Evolutionary conservation across 2,888 invertebrate genomes (phyloP).

Genomic region (Cordilura impudica): DNA sequence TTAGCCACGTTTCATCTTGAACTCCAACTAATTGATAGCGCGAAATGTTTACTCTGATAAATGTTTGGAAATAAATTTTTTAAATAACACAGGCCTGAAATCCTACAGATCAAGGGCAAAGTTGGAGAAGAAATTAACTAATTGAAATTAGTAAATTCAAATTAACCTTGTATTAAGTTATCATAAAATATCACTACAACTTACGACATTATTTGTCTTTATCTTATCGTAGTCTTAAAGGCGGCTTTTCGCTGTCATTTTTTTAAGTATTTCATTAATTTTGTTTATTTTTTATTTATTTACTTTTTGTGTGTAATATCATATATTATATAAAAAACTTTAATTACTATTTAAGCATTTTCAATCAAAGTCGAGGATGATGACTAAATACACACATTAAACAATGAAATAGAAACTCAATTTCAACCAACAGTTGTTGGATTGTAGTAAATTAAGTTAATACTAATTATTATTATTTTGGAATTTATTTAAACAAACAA

Average conservation of each 20-base stretch:
- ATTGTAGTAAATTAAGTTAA: neutral
- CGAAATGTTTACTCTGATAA: too few species aligned
- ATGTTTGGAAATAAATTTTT: too few species aligned
- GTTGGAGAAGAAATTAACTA: too few species aligned
- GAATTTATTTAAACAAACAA: neutral
- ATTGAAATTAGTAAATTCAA: too few species aligned
- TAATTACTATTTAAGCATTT: constrained; percentile 13
- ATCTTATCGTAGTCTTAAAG: constrained; percentile 7
- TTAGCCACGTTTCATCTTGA: too few species aligned
- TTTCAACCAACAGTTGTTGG: neutral
- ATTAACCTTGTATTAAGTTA: too few species aligned
- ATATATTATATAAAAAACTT: constrained; percentile 25
- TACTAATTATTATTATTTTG: neutral
- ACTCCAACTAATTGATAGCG: too few species aligned
- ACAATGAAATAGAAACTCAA: neutral
- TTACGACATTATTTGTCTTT: neutral
- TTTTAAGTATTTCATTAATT: neutral
- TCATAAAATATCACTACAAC: neutral
- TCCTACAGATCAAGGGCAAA: too few species aligned
- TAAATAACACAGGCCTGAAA: too few species aligned
- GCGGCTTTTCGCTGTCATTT: constrained; percentile 1
- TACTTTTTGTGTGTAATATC: neutral
- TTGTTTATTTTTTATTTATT: too few species aligned
- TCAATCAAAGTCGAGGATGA: neutral
- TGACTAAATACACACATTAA: neutral